phyloP scores from a whole-genome alignment of 2,888 invertebrate species.

The Rotaria socialis region DNA sequence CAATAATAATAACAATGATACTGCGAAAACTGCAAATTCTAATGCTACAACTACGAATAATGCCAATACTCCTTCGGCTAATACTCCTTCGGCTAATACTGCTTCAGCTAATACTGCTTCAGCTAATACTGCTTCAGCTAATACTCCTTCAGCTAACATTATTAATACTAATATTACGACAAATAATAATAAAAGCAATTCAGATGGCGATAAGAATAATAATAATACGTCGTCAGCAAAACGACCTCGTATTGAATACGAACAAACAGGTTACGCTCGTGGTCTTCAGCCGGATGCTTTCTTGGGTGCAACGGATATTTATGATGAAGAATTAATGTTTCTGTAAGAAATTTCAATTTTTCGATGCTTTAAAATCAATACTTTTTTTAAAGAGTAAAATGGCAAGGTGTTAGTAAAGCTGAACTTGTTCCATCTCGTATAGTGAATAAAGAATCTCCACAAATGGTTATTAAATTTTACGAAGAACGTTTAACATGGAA shows the following conservation, averaged over 20 bases:
- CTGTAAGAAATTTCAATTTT: background rate
- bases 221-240: background rate
- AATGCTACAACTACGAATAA: too few species aligned
- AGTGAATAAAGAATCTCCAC: constrained; percentile 19
- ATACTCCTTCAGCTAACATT: too few species aligned
- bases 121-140: too few species aligned
- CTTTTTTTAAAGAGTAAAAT: background rate
- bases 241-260: background rate
- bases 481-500: constrained; percentile 32
- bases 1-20: too few species aligned
- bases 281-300: background rate
- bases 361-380: too few species aligned
- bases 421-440: constrained; percentile 29
- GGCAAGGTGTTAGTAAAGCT: background rate
- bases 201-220: background rate
- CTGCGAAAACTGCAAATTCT: too few species aligned
- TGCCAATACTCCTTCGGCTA: too few species aligned
- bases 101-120: too few species aligned
- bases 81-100: too few species aligned
- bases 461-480: background rate
- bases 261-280: constrained; percentile 8
- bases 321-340: constrained; percentile 34
- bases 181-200: too few species aligned
- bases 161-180: too few species aligned
- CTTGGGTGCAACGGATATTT: background rate